These are phyloP conservation scores for Eucriotettix oculatus DNA, from an alignment of 2,888 invertebrate genomes.

Conservation along the genomic window DNA sequence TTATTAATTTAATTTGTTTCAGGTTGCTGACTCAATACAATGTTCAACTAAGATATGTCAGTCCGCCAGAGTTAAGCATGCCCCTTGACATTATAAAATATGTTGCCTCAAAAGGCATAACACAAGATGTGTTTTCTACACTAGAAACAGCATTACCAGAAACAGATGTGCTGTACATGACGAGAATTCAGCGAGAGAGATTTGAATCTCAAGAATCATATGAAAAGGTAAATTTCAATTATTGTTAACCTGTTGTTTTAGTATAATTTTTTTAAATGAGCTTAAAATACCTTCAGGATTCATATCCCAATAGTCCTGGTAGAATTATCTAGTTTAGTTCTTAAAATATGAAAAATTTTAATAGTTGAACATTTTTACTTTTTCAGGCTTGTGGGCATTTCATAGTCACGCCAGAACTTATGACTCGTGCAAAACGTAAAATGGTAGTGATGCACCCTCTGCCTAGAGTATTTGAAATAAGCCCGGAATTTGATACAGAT, in stretches of 20 bases:
- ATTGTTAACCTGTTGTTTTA: not conserved
- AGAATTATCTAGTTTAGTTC: not conserved
- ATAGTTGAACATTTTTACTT: not conserved
- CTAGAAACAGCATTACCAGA: conserved; percentile 78
- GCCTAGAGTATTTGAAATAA: conserved; percentile 88
- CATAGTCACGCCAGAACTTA: conserved; percentile 84
- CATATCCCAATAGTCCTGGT: not conserved
- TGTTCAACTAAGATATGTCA: conserved; percentile 82
- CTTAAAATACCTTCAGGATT: not conserved
- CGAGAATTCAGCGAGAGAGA: conserved; percentile 89
- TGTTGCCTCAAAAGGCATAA: conserved; percentile 59
- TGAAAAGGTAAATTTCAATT: conserved; percentile 43
- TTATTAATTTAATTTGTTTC: not conserved
- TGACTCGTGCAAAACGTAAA: conserved; percentile 83
- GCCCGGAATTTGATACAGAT: conserved; percentile 87
- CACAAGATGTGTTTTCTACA: conserved; percentile 51
- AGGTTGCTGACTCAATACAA: conserved; percentile 81
- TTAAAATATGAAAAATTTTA: not conserved
- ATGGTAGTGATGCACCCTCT: conserved; percentile 97
- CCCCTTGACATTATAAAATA: conserved; percentile 70
- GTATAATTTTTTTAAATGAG: not conserved
- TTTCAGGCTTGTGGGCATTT: conserved; percentile 70
- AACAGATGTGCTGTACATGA: conserved; percentile 97
- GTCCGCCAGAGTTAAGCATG: conserved; percentile 77
- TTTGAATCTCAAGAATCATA: conserved; percentile 74